These are phyloP conservation scores for Pteruthius melanotis DNA, from an alignment of 2,113 vertebrate species.

Conservation along the genomic window DNA sequence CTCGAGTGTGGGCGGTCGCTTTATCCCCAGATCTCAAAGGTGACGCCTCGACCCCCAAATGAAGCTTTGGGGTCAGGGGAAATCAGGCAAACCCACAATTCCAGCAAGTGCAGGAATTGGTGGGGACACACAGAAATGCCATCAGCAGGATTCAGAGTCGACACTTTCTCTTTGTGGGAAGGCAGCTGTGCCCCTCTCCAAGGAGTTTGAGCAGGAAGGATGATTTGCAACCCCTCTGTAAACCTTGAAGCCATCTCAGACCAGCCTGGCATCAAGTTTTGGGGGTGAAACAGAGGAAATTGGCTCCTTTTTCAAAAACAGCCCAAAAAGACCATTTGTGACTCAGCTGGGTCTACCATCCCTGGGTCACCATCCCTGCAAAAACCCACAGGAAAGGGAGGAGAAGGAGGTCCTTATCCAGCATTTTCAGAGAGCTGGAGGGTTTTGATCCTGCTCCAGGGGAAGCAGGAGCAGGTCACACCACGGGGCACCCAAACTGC, in stretches of 20 bases:
- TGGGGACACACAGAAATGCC: not conserved
- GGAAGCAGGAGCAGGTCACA: not conserved
- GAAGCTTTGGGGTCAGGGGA: not conserved
- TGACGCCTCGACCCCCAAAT: not conserved
- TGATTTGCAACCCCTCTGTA: not conserved
- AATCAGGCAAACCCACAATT: not conserved
- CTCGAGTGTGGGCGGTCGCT: accelerated
- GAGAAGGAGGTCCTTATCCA: not conserved
- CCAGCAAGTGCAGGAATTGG: accelerated
- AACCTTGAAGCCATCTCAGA: not conserved
- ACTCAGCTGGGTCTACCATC: not conserved
- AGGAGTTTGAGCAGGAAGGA: not conserved
- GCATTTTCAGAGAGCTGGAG: not conserved
- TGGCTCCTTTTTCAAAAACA: not conserved
- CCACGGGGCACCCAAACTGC: not conserved
- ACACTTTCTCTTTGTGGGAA: accelerated
- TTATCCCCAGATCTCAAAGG: not conserved
- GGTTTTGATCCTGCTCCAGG: not conserved
- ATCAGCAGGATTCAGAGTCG: not conserved
- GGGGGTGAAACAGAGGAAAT: not conserved
- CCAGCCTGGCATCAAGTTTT: not conserved
- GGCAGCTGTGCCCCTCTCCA: not conserved
- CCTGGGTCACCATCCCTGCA: not conserved
- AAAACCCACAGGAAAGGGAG: not conserved
- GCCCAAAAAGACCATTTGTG: accelerated